Percentiles rank a stretch among this genome's conserved stretches.
These are phyloP conservation scores for Pteropus rufus DNA, from an alignment of 2,797 vertebrate genomes.

Conservation along the genomic window DNA sequence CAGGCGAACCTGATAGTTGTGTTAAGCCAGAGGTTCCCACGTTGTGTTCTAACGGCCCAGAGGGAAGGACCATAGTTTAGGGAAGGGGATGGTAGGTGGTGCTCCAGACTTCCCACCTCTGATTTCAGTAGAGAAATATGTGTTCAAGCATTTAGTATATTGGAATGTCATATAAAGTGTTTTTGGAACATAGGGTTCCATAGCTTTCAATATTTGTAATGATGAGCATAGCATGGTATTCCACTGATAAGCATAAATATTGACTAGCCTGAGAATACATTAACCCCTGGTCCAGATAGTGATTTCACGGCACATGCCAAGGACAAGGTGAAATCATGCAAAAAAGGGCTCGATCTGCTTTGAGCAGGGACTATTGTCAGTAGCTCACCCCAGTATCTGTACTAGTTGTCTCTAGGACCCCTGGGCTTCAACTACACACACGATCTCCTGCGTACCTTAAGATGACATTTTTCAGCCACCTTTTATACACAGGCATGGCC, in stretches of 20 bases:
- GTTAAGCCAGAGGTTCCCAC: background rate
- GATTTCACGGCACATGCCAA: background rate
- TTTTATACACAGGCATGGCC: background rate
- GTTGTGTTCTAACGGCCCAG: rapidly evolving
- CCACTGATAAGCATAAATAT: background rate
- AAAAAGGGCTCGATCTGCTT: background rate
- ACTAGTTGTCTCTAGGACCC: background rate
- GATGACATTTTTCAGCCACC: background rate
- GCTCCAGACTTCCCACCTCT: background rate
- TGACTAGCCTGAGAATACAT: background rate
- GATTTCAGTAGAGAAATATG: background rate
- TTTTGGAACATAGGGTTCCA: background rate
- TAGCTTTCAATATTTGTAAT: background rate
- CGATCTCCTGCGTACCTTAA: background rate
- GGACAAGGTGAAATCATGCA: background rate
- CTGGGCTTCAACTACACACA: background rate
- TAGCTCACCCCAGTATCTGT: background rate
- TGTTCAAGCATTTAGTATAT: background rate
- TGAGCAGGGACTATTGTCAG: no score
- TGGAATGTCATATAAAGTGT: background rate
- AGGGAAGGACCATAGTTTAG: no score
- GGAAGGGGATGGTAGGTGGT: no score
- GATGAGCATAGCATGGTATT: rapidly evolving
- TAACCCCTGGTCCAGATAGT: no score
- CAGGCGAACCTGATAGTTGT: background rate